These are phyloP conservation scores for rat (Rattus norvegicus) DNA, from an alignment of 2,113 vertebrate genomes.

Conservation along the genomic window DNA sequence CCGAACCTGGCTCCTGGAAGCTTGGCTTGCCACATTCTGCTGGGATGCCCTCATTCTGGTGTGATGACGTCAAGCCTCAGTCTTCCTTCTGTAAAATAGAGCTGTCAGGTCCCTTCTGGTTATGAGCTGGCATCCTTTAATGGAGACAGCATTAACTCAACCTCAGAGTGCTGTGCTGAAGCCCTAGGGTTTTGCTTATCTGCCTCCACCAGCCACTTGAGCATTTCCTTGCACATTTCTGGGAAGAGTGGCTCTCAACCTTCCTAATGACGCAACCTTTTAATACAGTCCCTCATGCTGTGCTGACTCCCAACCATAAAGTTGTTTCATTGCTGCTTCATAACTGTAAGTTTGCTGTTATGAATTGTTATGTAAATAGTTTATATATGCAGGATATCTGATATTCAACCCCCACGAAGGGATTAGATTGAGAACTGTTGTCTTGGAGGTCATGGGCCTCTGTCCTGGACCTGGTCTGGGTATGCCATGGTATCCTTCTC, in stretches of 20 bases:
- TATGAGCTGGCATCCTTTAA: not conserved
- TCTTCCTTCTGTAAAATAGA: not conserved
- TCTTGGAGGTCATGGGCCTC: not conserved
- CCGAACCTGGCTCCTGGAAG: too few species aligned
- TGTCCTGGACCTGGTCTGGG: not conserved
- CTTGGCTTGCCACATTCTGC: not conserved
- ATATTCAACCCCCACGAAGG: not conserved
- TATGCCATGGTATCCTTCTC: not conserved
- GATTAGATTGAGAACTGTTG: not conserved
- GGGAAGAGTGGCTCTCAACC: not conserved
- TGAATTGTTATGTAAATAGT: not conserved
- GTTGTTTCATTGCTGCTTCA: not conserved
- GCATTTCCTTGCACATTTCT: not conserved
- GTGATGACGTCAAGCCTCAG: not conserved
- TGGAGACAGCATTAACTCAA: not conserved
- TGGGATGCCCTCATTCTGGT: not conserved
- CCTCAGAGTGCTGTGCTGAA: not conserved
- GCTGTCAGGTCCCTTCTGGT: not conserved
- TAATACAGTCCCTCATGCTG: not conserved
- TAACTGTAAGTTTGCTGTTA: not conserved
- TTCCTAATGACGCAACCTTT: not conserved
- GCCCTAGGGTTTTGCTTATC: not conserved
- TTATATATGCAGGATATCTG: not conserved
- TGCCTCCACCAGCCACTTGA: not conserved
- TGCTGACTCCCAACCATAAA: not conserved